Percentiles rank a stretch among this genome's conserved stretches.
Evolutionary conservation across 1,140 invertebrate genomes (phyloP).

Genomic region (Hetaerina americana): DNA sequence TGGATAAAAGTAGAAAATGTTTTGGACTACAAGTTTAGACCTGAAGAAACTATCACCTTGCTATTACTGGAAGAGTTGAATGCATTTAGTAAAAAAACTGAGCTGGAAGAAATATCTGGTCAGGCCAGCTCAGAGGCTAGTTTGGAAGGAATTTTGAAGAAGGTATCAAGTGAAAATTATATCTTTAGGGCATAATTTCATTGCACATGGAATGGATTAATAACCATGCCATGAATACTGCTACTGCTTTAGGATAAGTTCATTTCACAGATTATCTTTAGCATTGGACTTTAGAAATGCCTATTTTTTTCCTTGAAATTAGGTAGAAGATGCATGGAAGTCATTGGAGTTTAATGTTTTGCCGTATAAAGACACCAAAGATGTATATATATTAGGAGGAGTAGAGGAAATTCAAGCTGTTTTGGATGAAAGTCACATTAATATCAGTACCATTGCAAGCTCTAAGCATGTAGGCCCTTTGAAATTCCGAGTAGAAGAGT

Average conservation of each 20-base stretch:
- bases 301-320: too few species aligned
- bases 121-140: constrained; percentile 73
- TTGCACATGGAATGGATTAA: constrained; percentile 31
- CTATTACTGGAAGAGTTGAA: constrained; percentile 51
- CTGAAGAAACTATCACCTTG: constrained; percentile 48
- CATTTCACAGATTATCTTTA: too few species aligned
- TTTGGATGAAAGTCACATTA: constrained; percentile 74
- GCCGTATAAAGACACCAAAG: constrained; percentile 62
- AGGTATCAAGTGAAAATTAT: constrained; percentile 30
- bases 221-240: too few species aligned
- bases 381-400: constrained; percentile 67
- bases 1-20: constrained; percentile 69
- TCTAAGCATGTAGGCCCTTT: constrained; percentile 73
- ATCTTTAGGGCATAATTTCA: constrained; percentile 20
- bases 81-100: constrained; percentile 53
- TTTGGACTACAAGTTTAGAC: constrained; percentile 52
- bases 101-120: constrained; percentile 66
- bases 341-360: constrained; percentile 60
- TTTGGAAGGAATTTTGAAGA: constrained; percentile 62
- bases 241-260: too few species aligned
- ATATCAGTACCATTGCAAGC: constrained; percentile 69
- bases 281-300: too few species aligned
- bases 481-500: constrained; percentile 64
- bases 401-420: constrained; percentile 69
- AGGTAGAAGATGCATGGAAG: constrained; percentile 72